Evolutionary conservation across 2,113 vertebrate genomes (phyloP).

Genomic region (Epinephelus lanceolatus): DNA sequence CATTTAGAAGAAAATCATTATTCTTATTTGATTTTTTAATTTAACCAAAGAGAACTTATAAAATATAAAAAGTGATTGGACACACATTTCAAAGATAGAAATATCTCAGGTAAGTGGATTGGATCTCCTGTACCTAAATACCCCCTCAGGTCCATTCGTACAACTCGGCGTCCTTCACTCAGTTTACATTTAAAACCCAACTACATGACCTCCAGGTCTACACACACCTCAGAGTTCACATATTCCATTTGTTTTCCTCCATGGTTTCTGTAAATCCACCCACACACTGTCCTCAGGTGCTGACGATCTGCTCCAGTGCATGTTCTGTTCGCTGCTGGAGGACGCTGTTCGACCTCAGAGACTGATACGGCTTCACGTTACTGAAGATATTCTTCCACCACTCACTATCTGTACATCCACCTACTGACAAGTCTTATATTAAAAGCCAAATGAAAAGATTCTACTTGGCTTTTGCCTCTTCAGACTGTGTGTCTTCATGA

Average conservation of each 20-base stretch:
- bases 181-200: not conserved
- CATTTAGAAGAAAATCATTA: too few relatives aligned
- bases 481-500: not conserved
- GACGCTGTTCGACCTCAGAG: not conserved
- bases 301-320: not conserved
- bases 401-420: not conserved
- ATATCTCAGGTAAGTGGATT: too few relatives aligned
- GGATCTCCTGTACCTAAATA: too few relatives aligned
- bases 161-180: not conserved
- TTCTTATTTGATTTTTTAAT: too few relatives aligned
- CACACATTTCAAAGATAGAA: too few relatives aligned
- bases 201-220: not conserved
- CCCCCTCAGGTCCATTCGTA: too few relatives aligned
- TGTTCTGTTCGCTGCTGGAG: not conserved
- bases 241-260: not conserved
- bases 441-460: not conserved
- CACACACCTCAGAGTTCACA: not conserved
- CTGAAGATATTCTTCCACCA: not conserved
- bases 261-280: not conserved
- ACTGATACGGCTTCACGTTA: not conserved
- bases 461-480: not conserved
- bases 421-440: conserved; percentile 1
- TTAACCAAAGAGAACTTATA: too few relatives aligned
- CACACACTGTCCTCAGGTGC: not conserved
- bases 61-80: too few relatives aligned